phyloP scores from a whole-genome alignment of 35 echinoderm and acorn worm genomes.

The Apostichopus japonicus region DNA sequence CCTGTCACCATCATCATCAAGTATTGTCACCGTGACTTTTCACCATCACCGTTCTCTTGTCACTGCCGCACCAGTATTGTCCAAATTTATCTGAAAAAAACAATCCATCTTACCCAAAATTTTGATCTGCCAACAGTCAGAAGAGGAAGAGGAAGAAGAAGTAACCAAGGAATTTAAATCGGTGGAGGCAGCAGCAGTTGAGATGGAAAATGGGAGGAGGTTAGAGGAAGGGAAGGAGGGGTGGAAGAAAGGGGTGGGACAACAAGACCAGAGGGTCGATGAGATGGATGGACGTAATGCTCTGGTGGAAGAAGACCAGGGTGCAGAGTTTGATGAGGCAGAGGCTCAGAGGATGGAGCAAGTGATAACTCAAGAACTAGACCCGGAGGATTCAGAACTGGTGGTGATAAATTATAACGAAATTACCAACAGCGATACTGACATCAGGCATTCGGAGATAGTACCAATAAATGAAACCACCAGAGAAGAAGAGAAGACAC shows the following conservation, averaged over 20 bases:
- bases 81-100: neutral
- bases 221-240: neutral
- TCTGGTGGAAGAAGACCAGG: neutral
- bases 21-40: neutral
- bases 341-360: neutral
- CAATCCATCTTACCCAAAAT: slow-evolving; percentile 22
- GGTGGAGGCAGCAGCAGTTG: neutral
- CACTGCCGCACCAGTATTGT: neutral
- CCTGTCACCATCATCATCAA: neutral
- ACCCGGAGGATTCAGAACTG: neutral
- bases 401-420: slow-evolving; percentile 26
- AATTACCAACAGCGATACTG: neutral
- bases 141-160: slow-evolving; percentile 3
- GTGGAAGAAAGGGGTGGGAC: neutral
- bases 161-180: neutral
- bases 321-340: neutral
- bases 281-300: neutral
- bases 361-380: neutral
- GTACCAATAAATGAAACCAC: neutral
- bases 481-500: neutral
- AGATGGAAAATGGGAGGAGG: slow-evolving; percentile 1
- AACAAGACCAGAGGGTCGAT: neutral
- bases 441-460: neutral
- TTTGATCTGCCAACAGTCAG: slow-evolving; percentile 51
- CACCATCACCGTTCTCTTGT: neutral